Percentiles rank a stretch among this genome's conserved stretches.
These are phyloP conservation scores for Hephaestus fuliginosus DNA, from an alignment of 2,797 vertebrate genomes.

Conservation along the genomic window DNA sequence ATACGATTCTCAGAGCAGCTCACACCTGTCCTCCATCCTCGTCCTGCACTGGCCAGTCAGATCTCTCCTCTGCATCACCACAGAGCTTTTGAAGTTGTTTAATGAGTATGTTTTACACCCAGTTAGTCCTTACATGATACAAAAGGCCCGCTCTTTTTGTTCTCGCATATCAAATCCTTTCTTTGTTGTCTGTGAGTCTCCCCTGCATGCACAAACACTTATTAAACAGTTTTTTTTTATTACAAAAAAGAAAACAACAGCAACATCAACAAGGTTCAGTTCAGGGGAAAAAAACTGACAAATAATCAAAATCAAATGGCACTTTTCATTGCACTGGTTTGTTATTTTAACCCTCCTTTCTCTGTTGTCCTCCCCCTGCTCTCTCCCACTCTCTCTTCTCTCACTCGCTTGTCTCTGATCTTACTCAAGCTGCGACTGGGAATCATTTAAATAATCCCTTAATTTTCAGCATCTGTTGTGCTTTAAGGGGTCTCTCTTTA, in stretches of 20 bases:
- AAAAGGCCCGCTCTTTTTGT: slow-evolving; percentile 61
- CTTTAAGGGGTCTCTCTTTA: slow-evolving; percentile 81
- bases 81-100: slow-evolving; percentile 70
- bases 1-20: not conserved
- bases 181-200: slow-evolving; percentile 48
- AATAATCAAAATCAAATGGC: slow-evolving; percentile 50
- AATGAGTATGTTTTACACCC: slow-evolving; percentile 68
- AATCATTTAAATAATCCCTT: slow-evolving; percentile 89
- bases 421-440: slow-evolving; percentile 68
- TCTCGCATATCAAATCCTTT: slow-evolving; percentile 48
- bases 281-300: slow-evolving; percentile 33
- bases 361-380: slow-evolving; percentile 22
- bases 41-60: not conserved
- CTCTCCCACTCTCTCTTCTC: slow-evolving; percentile 49
- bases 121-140: slow-evolving; percentile 68
- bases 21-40: not conserved
- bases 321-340: slow-evolving; percentile 38
- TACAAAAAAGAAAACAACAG: slow-evolving; percentile 23
- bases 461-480: slow-evolving; percentile 88
- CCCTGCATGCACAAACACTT: slow-evolving; percentile 44
- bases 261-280: slow-evolving; percentile 48
- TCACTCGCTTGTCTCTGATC: slow-evolving; percentile 64
- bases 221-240: slow-evolving; percentile 21
- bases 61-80: slow-evolving; percentile 27
- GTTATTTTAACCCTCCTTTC: slow-evolving; percentile 58